Conservation (phyloP, 2,113 vertebrate genomes). For the Cardinalis cardinalis region DNA sequence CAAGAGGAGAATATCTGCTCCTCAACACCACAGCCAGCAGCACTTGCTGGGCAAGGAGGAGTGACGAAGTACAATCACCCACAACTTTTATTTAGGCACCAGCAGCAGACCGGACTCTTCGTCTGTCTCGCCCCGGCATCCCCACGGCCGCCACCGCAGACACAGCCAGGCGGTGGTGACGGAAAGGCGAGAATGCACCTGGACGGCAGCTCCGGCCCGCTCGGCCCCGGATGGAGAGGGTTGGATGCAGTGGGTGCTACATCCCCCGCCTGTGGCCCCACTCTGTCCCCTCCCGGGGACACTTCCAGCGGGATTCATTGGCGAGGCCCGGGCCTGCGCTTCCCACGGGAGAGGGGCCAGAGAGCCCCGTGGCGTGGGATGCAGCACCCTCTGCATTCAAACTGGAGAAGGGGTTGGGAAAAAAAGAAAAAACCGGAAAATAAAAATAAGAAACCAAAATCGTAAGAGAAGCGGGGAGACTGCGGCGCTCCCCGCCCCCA, state of each 20-base stretch:
- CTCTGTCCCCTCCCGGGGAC: too few relatives aligned
- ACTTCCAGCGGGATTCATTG: not conserved
- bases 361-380: not conserved
- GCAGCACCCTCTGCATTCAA: not conserved
- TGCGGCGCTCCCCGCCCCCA: not conserved
- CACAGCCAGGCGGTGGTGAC: not conserved
- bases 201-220: not conserved
- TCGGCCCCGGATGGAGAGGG: not conserved
- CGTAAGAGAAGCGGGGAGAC: too few relatives aligned
- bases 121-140: not conserved
- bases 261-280: not conserved
- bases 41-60: not conserved
- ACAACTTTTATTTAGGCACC: not conserved
- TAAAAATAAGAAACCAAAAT: not conserved
- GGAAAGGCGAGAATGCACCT: not conserved
- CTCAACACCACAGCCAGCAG: not conserved
- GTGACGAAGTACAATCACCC: not conserved
- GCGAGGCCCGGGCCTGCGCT: not conserved
- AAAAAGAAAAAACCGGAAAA: not conserved
- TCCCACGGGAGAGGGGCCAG: not conserved
- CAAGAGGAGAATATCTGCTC: not conserved
- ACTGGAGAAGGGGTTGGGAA: rapidly evolving
- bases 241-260: not conserved
- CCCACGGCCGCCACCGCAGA: not conserved
- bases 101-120: not conserved